These are phyloP conservation scores for Teleopsis dalmanni DNA, from an alignment of 1,140 invertebrate species.

Conservation along the genomic window DNA sequence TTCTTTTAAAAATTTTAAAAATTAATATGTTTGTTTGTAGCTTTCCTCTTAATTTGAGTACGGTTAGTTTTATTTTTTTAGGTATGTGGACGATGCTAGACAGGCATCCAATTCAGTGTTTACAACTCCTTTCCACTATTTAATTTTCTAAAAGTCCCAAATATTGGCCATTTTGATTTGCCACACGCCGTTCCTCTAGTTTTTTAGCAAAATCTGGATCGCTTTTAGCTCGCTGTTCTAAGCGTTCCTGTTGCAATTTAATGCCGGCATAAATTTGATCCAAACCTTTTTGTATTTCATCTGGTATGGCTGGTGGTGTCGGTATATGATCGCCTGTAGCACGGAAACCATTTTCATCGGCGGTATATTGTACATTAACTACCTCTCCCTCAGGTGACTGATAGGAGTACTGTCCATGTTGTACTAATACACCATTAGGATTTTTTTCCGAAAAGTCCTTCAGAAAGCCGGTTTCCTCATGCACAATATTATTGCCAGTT, in stretches of 20 bases:
- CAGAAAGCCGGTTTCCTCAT: slow-evolving; percentile 72
- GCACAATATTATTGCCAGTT: slow-evolving; percentile 76
- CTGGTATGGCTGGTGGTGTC: slow-evolving; percentile 71
- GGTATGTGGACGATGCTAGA: too few relatives aligned
- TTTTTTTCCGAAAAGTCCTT: slow-evolving; percentile 60
- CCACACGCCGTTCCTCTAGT: slow-evolving; percentile 48
- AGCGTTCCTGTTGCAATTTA: slow-evolving; percentile 57
- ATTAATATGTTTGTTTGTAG: not conserved
- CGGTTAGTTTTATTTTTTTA: not conserved
- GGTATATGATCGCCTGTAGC: slow-evolving; percentile 75
- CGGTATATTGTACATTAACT: slow-evolving; percentile 47
- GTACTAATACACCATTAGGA: slow-evolving; percentile 59
- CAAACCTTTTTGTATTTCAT: slow-evolving; percentile 72
- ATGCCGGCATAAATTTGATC: slow-evolving; percentile 75
- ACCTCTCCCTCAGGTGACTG: slow-evolving; percentile 61
- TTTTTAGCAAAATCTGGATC: slow-evolving; percentile 50
- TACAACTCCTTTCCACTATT: too few relatives aligned
- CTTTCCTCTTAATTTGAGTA: not conserved
- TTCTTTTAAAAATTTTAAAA: slow-evolving; percentile 3
- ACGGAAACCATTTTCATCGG: slow-evolving; percentile 71
- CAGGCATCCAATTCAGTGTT: too few relatives aligned
- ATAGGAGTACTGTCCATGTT: slow-evolving; percentile 74
- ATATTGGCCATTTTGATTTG: slow-evolving; percentile 53
- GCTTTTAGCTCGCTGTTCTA: slow-evolving; percentile 47
- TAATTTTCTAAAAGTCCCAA: slow-evolving; percentile 42